These are phyloP conservation scores for Hippocampus kuda DNA, from an alignment of 2,797 vertebrate genomes.

Conservation along the genomic window DNA sequence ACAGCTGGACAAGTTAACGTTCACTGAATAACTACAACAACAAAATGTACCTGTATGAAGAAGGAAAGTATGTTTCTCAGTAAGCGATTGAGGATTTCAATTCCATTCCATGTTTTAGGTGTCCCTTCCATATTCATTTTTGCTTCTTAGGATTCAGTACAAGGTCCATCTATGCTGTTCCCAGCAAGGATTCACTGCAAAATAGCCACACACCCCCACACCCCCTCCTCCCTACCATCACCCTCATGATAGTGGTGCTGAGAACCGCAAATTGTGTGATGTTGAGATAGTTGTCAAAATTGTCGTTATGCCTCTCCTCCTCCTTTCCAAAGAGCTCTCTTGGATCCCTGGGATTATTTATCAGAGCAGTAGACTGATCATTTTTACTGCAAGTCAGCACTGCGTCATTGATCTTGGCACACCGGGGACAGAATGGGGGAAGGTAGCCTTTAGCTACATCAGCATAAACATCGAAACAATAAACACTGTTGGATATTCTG, in stretches of 20 bases:
- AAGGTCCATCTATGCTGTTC: constrained; percentile 1
- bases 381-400: constrained; percentile 40
- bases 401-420: constrained; percentile 40
- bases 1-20: neutral
- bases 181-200: constrained; percentile 3
- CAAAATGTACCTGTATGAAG: neutral
- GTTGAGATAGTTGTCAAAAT: constrained; percentile 18
- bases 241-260: constrained; percentile 2
- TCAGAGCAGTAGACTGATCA: constrained; percentile 25
- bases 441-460: constrained; percentile 30
- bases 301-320: neutral
- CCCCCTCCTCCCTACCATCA: neutral
- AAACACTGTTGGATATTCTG: constrained; percentile 14
- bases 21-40: neutral
- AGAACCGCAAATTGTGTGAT: constrained; percentile 20
- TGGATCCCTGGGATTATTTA: constrained; percentile 50
- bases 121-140: neutral
- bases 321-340: constrained; percentile 24
- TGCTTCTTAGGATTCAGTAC: constrained; percentile 5
- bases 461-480: constrained; percentile 38
- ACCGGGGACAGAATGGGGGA: neutral
- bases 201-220: neutral
- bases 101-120: neutral
- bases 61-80: neutral
- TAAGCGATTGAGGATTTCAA: neutral